Percentiles rank a stretch among this genome's conserved stretches.
These are phyloP conservation scores for Mycteria americana DNA, from an alignment of 2,797 vertebrate genomes.

Conservation along the genomic window DNA sequence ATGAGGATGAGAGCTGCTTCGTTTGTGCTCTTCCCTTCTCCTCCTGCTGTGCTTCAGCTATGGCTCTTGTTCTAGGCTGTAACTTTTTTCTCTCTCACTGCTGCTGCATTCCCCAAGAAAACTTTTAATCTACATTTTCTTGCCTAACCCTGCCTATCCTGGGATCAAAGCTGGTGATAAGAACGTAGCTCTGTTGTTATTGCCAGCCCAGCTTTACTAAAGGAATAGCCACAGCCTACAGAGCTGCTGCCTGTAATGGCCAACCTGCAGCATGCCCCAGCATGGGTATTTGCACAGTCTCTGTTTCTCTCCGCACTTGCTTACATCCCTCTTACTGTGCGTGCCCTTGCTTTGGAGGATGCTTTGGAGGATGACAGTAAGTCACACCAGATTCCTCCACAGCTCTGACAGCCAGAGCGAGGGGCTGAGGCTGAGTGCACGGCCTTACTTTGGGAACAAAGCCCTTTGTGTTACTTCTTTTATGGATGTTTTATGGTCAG, in stretches of 20 bases:
- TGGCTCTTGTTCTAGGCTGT: not conserved
- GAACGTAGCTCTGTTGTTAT: not conserved
- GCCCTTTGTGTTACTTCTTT: not conserved
- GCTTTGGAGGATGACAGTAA: not conserved
- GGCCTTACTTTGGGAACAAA: not conserved
- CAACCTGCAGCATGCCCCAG: not conserved
- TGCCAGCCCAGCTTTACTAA: not conserved
- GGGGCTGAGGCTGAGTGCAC: not conserved
- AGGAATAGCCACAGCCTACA: not conserved
- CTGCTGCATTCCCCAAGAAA: not conserved
- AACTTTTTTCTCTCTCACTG: not conserved
- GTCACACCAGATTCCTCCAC: not conserved
- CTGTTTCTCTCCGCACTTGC: not conserved
- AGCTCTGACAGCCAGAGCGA: not conserved
- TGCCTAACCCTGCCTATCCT: not conserved
- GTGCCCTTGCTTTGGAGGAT: not conserved
- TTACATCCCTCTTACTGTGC: not conserved
- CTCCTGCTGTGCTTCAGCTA: not conserved
- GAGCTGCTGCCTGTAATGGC: not conserved
- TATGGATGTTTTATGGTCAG: not conserved
- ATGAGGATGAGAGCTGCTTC: not conserved
- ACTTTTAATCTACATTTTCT: not conserved
- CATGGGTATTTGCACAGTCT: not conserved
- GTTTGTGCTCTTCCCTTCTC: not conserved
- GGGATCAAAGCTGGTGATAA: not conserved